phyloP scores from a whole-genome alignment of 2,888 invertebrate species.

The Plutella xylostella region DNA sequence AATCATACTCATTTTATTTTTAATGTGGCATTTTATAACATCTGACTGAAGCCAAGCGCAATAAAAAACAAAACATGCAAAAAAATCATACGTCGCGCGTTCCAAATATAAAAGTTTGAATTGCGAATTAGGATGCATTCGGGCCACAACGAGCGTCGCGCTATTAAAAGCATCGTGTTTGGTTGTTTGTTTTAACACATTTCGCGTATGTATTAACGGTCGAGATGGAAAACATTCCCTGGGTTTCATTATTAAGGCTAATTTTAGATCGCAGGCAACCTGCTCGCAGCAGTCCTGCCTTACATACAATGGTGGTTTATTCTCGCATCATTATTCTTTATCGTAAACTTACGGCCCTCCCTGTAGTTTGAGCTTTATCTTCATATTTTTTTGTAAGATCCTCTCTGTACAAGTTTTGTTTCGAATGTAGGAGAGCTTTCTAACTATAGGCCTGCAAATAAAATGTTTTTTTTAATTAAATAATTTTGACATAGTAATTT shows the following conservation, averaged over 20 bases:
- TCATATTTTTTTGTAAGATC: too few relatives aligned
- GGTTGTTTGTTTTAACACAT: slow-evolving; percentile 67
- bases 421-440: too few relatives aligned
- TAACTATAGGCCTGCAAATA: too few relatives aligned
- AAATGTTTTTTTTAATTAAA: too few relatives aligned
- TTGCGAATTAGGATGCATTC: slow-evolving; percentile 53
- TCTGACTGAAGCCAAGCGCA: slow-evolving; percentile 31
- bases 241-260: slow-evolving; percentile 64
- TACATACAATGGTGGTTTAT: slow-evolving; percentile 54
- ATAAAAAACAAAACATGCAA: slow-evolving; percentile 32
- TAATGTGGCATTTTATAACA: slow-evolving; percentile 27
- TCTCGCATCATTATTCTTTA: too few relatives aligned
- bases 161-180: slow-evolving; percentile 61
- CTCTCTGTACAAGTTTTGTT: too few relatives aligned
- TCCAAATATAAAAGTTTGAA: slow-evolving; percentile 46
- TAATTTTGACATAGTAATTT: slow-evolving; percentile 44
- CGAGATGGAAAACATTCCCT: slow-evolving; percentile 69
- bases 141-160: slow-evolving; percentile 49
- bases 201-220: slow-evolving; percentile 61
- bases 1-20: slow-evolving; percentile 4
- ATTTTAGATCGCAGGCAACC: slow-evolving; percentile 64
- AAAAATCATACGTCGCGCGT: slow-evolving; percentile 51
- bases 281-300: slow-evolving; percentile 51
- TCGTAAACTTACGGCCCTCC: too few relatives aligned
- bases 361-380: too few relatives aligned